A percentile compares a stretch with the other conserved stretches of the same genome.
phyloP scores from a whole-genome alignment of 2,113 vertebrate species.

The Corvus cornix region DNA sequence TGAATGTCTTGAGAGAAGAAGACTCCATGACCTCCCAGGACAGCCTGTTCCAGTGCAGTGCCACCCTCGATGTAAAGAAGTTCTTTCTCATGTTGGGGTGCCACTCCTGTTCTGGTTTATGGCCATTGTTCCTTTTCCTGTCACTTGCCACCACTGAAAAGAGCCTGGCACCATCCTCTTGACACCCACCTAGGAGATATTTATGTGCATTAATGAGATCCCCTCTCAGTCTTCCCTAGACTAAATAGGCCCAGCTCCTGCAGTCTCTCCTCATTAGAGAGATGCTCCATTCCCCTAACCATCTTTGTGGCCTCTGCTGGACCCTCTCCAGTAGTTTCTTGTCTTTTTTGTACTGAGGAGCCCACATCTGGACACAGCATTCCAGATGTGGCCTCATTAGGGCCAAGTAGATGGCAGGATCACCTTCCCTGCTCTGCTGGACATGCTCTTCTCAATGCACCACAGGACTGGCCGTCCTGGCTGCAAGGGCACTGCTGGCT shows the following conservation, averaged over 20 bases:
- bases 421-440: neutral
- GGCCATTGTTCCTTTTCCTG: neutral
- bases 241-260: neutral
- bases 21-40: neutral
- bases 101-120: neutral
- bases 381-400: neutral
- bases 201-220: neutral
- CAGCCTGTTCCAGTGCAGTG: neutral
- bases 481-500: neutral
- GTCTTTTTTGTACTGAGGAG: neutral
- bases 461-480: no score
- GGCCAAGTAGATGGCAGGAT: neutral
- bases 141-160: neutral
- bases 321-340: neutral
- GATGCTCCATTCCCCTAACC: neutral
- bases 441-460: accelerated
- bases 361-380: neutral
- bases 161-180: neutral
- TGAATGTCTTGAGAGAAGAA: neutral
- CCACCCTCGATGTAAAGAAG: neutral
- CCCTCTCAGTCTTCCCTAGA: neutral
- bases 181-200: neutral
- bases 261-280: neutral
- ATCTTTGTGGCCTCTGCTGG: neutral
- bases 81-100: neutral